Conservation (phyloP, 2,113 vertebrate species). For the Malurus cyaneus region DNA sequence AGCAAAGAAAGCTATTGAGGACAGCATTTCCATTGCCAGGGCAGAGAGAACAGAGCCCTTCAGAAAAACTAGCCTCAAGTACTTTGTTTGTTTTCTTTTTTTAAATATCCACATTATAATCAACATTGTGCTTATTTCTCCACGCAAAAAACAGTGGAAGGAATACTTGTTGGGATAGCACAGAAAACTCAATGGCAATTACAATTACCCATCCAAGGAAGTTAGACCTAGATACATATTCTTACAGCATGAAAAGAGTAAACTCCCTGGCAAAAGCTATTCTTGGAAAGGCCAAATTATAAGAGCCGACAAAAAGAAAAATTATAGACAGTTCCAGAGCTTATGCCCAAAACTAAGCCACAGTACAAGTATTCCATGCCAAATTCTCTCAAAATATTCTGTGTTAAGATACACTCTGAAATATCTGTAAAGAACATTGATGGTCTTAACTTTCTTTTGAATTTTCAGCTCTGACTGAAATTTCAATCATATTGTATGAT, state of each 20-base stretch:
- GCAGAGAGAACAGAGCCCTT: background rate
- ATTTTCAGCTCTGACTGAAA: background rate
- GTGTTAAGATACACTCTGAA: background rate
- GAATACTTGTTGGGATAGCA: background rate
- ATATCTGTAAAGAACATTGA: background rate
- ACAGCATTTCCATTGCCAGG: background rate
- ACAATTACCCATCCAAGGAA: background rate
- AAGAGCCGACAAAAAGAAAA: background rate
- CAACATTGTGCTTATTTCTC: background rate
- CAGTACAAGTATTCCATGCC: background rate
- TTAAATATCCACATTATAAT: background rate
- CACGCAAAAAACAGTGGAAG: background rate
- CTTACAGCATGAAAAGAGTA: background rate
- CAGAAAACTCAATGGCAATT: background rate
- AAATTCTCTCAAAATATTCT: background rate
- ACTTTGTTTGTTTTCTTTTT: background rate
- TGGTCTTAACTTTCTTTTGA: background rate
- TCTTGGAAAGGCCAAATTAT: background rate
- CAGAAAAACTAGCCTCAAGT: background rate
- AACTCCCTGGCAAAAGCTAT: background rate
- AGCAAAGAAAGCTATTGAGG: background rate
- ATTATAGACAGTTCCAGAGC: background rate
- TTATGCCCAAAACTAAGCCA: background rate
- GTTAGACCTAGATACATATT: background rate
- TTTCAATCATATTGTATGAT: background rate